A percentile compares a stretch with the other conserved stretches of the same genome.
Evolutionary conservation across 2,888 invertebrate genomes (phyloP).

Genomic region (Drosophila neonasuta): DNA sequence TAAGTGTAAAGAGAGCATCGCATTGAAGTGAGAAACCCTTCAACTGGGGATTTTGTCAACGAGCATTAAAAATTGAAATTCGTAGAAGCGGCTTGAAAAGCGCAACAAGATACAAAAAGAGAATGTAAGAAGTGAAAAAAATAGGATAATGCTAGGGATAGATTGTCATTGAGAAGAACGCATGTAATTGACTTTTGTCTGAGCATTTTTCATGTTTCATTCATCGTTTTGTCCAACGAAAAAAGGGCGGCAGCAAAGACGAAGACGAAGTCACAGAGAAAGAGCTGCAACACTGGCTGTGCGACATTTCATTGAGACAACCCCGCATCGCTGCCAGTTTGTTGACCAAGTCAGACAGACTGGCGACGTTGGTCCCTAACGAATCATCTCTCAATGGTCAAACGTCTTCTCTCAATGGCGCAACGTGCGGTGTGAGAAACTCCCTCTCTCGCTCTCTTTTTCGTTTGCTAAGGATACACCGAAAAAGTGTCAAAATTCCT

Average conservation of each 20-base stretch:
- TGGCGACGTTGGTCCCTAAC: slow-evolving; percentile 63
- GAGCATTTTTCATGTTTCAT: slow-evolving; percentile 56
- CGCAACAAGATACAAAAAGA: slow-evolving; percentile 61
- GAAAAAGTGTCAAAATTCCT: slow-evolving; percentile 79
- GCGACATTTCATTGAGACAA: slow-evolving; percentile 72
- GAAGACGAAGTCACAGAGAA: slow-evolving; percentile 9
- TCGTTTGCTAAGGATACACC: slow-evolving; percentile 65
- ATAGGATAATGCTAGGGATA: slow-evolving; percentile 52
- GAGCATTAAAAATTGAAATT: slow-evolving; percentile 40
- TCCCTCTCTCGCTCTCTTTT: slow-evolving; percentile 2
- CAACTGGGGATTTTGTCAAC: slow-evolving; percentile 44
- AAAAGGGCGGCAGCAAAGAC: slow-evolving; percentile 35
- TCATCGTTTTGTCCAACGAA: slow-evolving; percentile 45
- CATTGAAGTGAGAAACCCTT: slow-evolving; percentile 50
- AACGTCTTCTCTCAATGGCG: slow-evolving; percentile 68
- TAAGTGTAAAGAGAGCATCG: slow-evolving; percentile 1
- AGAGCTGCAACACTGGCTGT: slow-evolving; percentile 22
- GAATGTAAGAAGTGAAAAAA: slow-evolving; percentile 35
- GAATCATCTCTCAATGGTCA: slow-evolving; percentile 55
- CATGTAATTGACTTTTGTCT: slow-evolving; percentile 80
- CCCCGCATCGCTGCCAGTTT: slow-evolving; percentile 18
- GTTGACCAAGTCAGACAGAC: slow-evolving; percentile 54
- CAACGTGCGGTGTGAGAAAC: slow-evolving; percentile 51
- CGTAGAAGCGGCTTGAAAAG: slow-evolving; percentile 68
- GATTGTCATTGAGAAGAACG: slow-evolving; percentile 52